Conservation (phyloP, 2,113 vertebrate genomes). For the Kryptolebias marmoratus region DNA sequence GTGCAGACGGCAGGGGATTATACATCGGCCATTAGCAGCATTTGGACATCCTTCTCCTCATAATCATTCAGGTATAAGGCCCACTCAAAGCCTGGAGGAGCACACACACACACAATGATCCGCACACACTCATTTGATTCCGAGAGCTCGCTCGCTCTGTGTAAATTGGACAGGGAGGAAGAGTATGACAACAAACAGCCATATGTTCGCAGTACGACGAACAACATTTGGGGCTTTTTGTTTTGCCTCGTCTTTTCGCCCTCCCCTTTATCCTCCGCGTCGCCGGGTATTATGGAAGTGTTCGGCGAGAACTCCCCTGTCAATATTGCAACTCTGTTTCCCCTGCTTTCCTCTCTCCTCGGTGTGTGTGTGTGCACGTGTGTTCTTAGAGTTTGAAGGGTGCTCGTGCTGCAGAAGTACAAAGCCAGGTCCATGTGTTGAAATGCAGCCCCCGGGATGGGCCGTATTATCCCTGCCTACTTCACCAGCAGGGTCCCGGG, state of each 20-base stretch:
- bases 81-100: conserved; percentile 55
- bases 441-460: conserved; percentile 82
- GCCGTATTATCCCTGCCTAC: conserved; percentile 78
- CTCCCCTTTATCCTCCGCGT: conserved; percentile 55
- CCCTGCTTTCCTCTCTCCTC: conserved; percentile 5
- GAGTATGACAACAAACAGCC: conserved; percentile 77
- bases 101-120: conserved; percentile 29
- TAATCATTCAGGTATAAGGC: conserved; percentile 74
- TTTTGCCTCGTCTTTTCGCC: conserved; percentile 59
- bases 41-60: conserved; percentile 69
- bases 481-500: conserved; percentile 83
- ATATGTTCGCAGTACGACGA: conserved; percentile 73
- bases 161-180: conserved; percentile 75
- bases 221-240: conserved; percentile 74
- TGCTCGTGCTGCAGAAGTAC: conserved; percentile 66
- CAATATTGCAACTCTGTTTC: conserved; percentile 33
- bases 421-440: conserved; percentile 83
- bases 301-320: conserved; percentile 53
- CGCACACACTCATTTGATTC: conserved; percentile 53
- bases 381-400: conserved; percentile 53
- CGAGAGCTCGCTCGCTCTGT: conserved; percentile 65
- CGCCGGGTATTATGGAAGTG: conserved; percentile 60
- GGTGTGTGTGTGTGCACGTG: conserved; percentile 21
- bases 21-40: conserved; percentile 69
- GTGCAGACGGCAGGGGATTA: conserved; percentile 72